A percentile compares a stretch with the other conserved stretches of the same genome.
phyloP scores from a whole-genome alignment of 2,888 invertebrate species.

The Periphyllus acericola region DNA sequence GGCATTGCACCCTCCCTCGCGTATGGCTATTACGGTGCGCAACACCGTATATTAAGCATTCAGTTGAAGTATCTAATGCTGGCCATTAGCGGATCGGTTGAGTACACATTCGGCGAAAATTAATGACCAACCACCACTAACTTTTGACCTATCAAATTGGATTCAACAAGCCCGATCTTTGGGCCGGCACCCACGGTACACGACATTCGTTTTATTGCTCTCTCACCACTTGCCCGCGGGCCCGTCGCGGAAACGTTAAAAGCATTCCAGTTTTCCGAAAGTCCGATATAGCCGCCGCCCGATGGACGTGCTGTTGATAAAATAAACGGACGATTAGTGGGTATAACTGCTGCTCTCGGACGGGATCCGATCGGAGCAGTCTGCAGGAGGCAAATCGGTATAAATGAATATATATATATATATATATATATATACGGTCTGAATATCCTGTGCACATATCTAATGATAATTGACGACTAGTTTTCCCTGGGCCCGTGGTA shows the following conservation, averaged over 20 bases:
- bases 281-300: not conserved
- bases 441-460: not conserved
- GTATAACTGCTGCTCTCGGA: not conserved
- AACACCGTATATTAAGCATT: constrained; percentile 40
- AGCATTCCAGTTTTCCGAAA: constrained; percentile 15
- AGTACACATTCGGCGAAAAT: constrained; percentile 9
- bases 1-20: not conserved
- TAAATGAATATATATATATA: too few species aligned
- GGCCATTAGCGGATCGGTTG: constrained; percentile 45
- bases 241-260: not conserved
- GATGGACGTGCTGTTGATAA: not conserved
- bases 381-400: not conserved
- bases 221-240: not conserved
- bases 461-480: constrained; percentile 5
- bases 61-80: constrained; percentile 29
- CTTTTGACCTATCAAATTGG: constrained; percentile 52
- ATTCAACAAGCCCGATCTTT: constrained; percentile 15
- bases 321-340: constrained; percentile 20
- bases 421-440: too few species aligned
- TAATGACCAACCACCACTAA: constrained; percentile 51
- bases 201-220: constrained; percentile 52
- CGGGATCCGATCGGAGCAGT: not conserved
- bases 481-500: not conserved
- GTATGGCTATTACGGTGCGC: not conserved
- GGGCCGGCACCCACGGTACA: constrained; percentile 4